A percentile compares a stretch with the other conserved stretches of the same genome.
Evolutionary conservation across 2,113 vertebrate genomes (phyloP).

Genomic region (Caranx melampygus): DNA sequence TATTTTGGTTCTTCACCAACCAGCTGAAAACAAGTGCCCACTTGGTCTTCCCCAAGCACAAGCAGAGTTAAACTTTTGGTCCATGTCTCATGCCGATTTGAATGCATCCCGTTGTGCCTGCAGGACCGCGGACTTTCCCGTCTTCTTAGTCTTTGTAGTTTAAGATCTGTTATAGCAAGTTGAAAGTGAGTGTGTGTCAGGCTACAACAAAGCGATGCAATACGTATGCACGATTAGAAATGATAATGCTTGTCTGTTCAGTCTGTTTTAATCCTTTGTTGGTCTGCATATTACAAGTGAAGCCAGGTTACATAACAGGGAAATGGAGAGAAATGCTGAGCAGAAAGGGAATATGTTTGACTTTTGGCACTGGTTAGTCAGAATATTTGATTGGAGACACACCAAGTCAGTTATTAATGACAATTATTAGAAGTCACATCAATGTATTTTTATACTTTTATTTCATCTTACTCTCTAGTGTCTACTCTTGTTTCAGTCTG

Average conservation of each 20-base stretch:
- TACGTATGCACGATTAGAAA: background rate
- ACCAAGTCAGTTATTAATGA: background rate
- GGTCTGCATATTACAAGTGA: background rate
- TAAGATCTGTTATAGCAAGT: background rate
- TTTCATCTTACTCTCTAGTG: slow-evolving; percentile 5
- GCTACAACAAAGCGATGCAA: background rate
- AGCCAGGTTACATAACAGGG: background rate
- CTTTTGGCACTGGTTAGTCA: background rate
- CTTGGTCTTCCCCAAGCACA: background rate
- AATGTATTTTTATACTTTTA: background rate
- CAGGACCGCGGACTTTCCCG: background rate
- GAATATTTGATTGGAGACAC: slow-evolving; percentile 5
- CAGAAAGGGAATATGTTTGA: background rate
- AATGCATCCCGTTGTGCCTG: background rate
- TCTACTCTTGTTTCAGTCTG: background rate
- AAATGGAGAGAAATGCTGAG: background rate
- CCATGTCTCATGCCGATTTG: background rate
- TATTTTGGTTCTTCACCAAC: slow-evolving; percentile 1
- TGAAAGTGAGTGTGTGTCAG: background rate
- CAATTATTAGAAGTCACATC: slow-evolving; percentile 6
- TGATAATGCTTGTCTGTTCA: background rate
- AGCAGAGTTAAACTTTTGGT: background rate
- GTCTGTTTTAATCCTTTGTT: background rate
- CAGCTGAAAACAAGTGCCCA: background rate
- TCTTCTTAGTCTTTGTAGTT: background rate